Evolutionary conservation across 2,888 invertebrate species (phyloP), one percentile per base, ranked within the genome.

Genomic region (Andrena minutula): DNA sequence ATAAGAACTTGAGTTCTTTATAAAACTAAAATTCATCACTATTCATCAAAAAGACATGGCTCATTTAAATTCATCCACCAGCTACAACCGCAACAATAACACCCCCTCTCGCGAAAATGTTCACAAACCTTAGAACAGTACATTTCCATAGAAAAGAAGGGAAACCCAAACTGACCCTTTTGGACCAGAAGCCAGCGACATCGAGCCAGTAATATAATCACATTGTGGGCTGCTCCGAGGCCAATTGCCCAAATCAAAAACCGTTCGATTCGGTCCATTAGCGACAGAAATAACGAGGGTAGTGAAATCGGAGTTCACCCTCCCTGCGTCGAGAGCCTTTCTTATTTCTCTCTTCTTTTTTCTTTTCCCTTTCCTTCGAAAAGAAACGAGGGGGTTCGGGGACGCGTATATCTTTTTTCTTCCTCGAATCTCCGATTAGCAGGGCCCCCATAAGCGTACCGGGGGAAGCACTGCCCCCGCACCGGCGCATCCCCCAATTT

Each of bases 401-500:
- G 35, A 8, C 30, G 26, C 28, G 26, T 30, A 7, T 32, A 32
- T 3, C 4, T 20, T 12, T 26, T 8, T 28, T 60, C 41, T 47
- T 12, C 70, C 53, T 51, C 69, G 35, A n/a, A 58, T 30, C 20
- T 49, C 23, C 23, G 35, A 51, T 30, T 8, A 35, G 56, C 28
- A 7, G 16, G 41, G 32, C 49, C 70, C 56, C 51, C 16, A 41
- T n/a, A 76, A 58, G 70, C 64, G 66, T 20, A 47, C 41, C 60
- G 53, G 72, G 80, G 23, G 79, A 80, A 80, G 79, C 79, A 80
- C 79, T 72, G 70, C 70, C 63, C 23, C 61, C 74, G 49, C 56
- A 26, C 65, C 12, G 28, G 64, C 64, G 75, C 83, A 72, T 72
- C 82, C 82, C 68, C 82, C 82, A 82, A 82, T 83, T 83, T 77